Base-by-base conservation (phyloP, 2,113 vertebrate genomes). In the Theristicus caerulescens region DNA sequence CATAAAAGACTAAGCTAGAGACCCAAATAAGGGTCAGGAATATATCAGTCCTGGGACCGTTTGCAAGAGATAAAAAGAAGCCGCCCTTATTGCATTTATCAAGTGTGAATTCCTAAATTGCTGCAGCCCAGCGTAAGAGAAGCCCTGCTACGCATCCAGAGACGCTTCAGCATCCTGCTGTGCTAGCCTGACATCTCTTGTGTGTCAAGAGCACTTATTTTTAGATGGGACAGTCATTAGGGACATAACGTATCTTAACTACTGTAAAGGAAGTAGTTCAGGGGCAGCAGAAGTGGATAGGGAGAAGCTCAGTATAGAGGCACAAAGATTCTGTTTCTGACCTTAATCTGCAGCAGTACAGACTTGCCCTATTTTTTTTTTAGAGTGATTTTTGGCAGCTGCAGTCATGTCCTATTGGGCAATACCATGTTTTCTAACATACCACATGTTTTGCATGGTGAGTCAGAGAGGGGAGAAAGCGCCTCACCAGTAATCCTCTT, bases 171-270 rank as follows among this genome's bases (percentile, higher is more conserved):
- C 91, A 91, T 95, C 91, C 94, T 92, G 73, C 94, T 92, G 91
- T 71, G 95, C 94, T 95, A 26, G 90, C 67, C 83, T 97, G 87
- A 94, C 91, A 90, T 84, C 96, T 94, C 91, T 62, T 79, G 29
- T 94, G 94, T 94, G 94, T 85, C 82, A 95, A 96, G 96, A 93
- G 92, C 94, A 86, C 92, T 96, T 97, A 97, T 96, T 97, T 98
- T 97, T 97, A 96, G 94, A 71, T 81, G 81, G 87, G 84, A 94
- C 79, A 73, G 91, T 93, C 59, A 29, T 31, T 96, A 42, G 84
- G 90, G 80, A 93, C 92, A 93, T 85, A 92, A 84, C 1, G 25
- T 86, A 58, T 94, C 64, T 70, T 21, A 84, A 85, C 96, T 89
- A 85, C 93, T 72, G 92, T 91, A 94, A 87, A 95, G 62, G 55